Evolutionary conservation across 35 echinoderm and acorn worm species (phyloP).

Genomic region (Hemicentrotus pulcherrimus): DNA sequence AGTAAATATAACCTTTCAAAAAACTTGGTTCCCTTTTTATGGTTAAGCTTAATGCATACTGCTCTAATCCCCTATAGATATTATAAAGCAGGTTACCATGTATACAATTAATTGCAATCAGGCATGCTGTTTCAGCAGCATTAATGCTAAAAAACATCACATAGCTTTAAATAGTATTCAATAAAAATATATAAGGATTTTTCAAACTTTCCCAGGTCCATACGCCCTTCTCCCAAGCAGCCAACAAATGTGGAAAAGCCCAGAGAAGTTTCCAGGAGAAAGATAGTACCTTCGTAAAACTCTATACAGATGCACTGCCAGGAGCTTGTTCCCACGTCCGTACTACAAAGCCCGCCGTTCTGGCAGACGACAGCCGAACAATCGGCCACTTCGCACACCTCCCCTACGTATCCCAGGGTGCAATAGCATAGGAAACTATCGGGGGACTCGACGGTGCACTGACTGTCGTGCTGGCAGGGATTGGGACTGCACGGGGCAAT

Average conservation of each 20-base stretch:
- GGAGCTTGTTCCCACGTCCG: slow-evolving; percentile 42
- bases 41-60: neutral
- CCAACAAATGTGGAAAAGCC: neutral
- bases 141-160: too few relatives aligned
- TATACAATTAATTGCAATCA: neutral
- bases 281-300: slow-evolving; percentile 72
- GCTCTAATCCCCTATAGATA: neutral
- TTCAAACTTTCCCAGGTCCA: neutral
- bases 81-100: neutral
- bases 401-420: slow-evolving; percentile 70
- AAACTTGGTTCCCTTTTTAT: neutral
- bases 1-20: neutral
- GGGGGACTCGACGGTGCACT: slow-evolving; percentile 33
- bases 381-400: slow-evolving; percentile 55
- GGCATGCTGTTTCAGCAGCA: neutral
- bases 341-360: slow-evolving; percentile 64
- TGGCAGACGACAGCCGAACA: slow-evolving; percentile 74
- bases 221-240: neutral
- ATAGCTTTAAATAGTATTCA: too few relatives aligned
- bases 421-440: slow-evolving; percentile 64
- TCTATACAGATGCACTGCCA: slow-evolving; percentile 80
- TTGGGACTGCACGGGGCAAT: slow-evolving; percentile 64
- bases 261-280: neutral
- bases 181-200: neutral
- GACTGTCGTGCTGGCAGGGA: slow-evolving; percentile 62